Evolutionary conservation across 2,113 vertebrate species (phyloP).

Genomic region (Oreotragus oreotragus): DNA sequence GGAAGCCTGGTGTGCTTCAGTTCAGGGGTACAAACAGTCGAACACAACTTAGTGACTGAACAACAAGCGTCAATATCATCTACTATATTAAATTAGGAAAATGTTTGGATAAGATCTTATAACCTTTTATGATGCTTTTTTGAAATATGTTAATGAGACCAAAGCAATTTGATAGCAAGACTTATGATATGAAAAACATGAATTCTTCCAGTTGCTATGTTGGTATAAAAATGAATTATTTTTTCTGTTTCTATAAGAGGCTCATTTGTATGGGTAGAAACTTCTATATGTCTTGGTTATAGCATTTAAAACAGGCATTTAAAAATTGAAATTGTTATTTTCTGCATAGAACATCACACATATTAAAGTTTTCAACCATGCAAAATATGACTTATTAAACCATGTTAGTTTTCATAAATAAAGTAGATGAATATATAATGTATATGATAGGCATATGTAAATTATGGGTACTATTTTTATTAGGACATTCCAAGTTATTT

Average conservation of each 20-base stretch:
- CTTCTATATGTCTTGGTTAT: background rate
- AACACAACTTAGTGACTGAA: background rate
- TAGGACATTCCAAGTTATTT: background rate
- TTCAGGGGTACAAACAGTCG: background rate
- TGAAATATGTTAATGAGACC: slow-evolving; percentile 28
- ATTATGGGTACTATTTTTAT: background rate
- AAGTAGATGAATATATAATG: background rate
- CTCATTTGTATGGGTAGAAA: background rate
- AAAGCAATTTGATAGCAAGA: slow-evolving; percentile 18
- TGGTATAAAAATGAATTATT: background rate
- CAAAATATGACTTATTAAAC: background rate
- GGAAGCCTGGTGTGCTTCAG: background rate
- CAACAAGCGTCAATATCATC: background rate
- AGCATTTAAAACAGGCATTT: background rate
- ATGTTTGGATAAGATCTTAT: background rate
- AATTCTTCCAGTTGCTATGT: slow-evolving; percentile 2
- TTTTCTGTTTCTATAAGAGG: slow-evolving; percentile 35
- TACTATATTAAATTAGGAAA: slow-evolving; percentile 11
- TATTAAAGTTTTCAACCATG: fast-evolving
- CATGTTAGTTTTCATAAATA: background rate
- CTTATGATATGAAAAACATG: slow-evolving; percentile 28
- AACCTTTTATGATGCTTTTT: slow-evolving; percentile 43
- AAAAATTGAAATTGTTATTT: background rate
- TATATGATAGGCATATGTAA: background rate
- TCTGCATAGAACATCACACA: background rate